Evolutionary conservation across 2,113 vertebrate species (phyloP).

Genomic region (Panthera uncia): DNA sequence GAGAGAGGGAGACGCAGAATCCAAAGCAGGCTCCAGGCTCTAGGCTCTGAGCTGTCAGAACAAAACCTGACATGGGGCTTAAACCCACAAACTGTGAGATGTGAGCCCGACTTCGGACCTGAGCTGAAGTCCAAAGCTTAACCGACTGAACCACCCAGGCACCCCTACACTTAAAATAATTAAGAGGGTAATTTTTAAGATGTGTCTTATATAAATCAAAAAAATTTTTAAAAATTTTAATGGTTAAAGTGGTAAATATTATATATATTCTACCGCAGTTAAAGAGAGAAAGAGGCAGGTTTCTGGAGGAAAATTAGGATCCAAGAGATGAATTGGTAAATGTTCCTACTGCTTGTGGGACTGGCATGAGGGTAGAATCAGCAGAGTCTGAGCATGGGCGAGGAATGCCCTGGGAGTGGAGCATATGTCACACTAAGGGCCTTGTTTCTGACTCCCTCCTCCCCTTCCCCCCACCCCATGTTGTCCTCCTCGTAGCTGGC

Average conservation of each 20-base stretch:
- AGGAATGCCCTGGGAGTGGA: background rate
- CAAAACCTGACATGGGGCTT: background rate
- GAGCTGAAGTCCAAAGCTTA: background rate
- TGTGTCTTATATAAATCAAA: background rate
- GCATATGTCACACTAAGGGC: background rate
- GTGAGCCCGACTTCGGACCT: too few species aligned
- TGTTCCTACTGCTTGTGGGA: background rate
- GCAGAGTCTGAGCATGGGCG: rapidly evolving
- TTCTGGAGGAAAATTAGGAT: background rate
- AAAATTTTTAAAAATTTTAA: background rate
- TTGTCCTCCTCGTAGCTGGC: background rate
- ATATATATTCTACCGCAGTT: background rate
- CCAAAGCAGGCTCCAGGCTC: background rate
- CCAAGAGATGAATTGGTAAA: background rate
- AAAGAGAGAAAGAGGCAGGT: background rate
- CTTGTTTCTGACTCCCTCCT: background rate
- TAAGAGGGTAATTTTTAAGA: background rate
- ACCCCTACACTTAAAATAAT: background rate
- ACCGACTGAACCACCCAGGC: background rate
- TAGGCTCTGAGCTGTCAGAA: background rate
- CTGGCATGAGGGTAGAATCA: background rate
- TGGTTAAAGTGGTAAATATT: background rate
- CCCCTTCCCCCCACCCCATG: rapidly evolving
- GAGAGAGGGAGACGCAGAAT: background rate
- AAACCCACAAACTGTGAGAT: background rate